phyloP scores from a whole-genome alignment of 1,140 invertebrate species.

The Portunus trituberculatus region DNA sequence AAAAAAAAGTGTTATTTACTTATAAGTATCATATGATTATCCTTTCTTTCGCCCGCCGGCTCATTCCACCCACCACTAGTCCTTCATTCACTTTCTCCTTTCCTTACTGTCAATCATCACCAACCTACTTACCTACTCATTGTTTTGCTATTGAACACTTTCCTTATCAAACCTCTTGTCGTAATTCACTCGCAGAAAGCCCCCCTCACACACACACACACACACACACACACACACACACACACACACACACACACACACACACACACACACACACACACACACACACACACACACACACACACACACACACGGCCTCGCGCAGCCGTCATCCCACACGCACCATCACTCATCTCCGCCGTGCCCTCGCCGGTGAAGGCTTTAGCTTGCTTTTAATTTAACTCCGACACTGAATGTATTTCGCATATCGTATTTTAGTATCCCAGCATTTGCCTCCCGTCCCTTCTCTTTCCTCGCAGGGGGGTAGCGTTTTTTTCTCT shows the following conservation, averaged over 20 bases:
- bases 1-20: background rate
- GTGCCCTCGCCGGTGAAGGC: background rate
- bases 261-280: background rate
- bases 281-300: background rate
- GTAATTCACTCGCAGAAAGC: too few relatives aligned
- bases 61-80: background rate
- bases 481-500: background rate
- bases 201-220: background rate
- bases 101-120: background rate
- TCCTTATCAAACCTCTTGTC: background rate
- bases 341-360: constrained; percentile 23
- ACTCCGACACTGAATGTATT: constrained; percentile 2
- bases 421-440: background rate
- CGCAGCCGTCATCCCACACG: background rate
- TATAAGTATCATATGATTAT: too few relatives aligned
- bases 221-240: background rate
- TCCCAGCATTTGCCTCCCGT: background rate
- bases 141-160: background rate
- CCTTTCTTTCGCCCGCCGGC: too few relatives aligned
- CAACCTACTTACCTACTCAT: background rate
- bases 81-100: background rate
- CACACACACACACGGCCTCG: background rate
- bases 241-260: constrained; percentile 3
- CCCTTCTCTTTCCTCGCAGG: background rate
- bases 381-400: constrained; percentile 16